Evolutionary conservation across 53 echinoderm and acorn worm species (phyloP).

Genomic region (Paelopatides confundens): DNA sequence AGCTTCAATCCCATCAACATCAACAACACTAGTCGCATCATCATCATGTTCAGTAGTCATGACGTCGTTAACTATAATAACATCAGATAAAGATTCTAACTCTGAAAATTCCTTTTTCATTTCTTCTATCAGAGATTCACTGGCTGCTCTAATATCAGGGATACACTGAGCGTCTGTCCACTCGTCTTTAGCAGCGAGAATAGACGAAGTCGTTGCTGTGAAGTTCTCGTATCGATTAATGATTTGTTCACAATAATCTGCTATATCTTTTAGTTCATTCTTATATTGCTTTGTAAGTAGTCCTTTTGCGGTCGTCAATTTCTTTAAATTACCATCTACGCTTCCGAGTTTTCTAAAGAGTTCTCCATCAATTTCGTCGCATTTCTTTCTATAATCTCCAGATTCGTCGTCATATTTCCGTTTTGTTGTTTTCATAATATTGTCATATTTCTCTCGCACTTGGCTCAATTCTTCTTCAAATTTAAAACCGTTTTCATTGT

Average conservation of each 20-base stretch:
- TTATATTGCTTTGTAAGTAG: neutral
- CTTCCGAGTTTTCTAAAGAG: neutral
- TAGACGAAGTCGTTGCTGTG: neutral
- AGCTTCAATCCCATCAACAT: neutral
- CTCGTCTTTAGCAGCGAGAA: neutral
- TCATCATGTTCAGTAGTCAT: neutral
- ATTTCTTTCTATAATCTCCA: too few relatives aligned
- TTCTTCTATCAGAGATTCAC: neutral
- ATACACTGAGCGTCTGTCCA: conserved; percentile 26
- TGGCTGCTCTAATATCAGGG: conserved; percentile 15
- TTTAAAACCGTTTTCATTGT: neutral
- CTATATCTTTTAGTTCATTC: neutral
- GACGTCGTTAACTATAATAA: neutral
- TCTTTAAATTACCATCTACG: neutral
- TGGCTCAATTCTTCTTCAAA: neutral
- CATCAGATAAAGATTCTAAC: neutral
- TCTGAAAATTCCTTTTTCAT: neutral
- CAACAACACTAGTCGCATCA: too few relatives aligned
- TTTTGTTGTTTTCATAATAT: neutral
- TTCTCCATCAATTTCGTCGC: neutral
- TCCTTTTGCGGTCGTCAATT: neutral
- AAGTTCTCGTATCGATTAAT: neutral
- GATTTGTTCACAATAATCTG: neutral
- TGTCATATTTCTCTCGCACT: neutral
- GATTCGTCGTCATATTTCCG: neutral